Evolutionary conservation across 2,113 vertebrate genomes (phyloP).

Genomic region (Menidia beryllina): DNA sequence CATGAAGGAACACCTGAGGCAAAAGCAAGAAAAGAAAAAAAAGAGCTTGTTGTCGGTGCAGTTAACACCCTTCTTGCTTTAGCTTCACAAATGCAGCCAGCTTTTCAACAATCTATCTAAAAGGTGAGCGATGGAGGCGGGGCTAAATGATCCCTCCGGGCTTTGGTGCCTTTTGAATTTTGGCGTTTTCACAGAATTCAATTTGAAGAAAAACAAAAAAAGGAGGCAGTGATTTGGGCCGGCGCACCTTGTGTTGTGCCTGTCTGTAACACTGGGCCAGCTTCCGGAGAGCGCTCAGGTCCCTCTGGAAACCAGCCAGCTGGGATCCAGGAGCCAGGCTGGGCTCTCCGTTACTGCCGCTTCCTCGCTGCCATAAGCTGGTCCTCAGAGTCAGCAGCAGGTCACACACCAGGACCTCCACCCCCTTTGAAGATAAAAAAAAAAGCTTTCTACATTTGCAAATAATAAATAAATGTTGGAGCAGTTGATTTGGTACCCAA

Average conservation of each 20-base stretch:
- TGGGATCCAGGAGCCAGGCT: conserved; percentile 88
- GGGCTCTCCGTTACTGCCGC: conserved; percentile 87
- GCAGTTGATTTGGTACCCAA: too few species aligned
- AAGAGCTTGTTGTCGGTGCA: too few species aligned
- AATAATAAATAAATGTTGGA: neutral
- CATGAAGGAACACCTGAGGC: conserved; percentile 93
- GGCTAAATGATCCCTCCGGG: too few species aligned
- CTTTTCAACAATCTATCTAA: too few species aligned
- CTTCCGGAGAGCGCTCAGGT: conserved; percentile 92
- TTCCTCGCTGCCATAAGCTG: conserved; percentile 92
- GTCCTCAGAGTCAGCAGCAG: conserved; percentile 93
- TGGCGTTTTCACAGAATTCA: too few species aligned
- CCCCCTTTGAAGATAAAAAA: conserved; percentile 79
- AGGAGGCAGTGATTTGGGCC: neutral
- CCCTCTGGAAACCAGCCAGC: conserved; percentile 94
- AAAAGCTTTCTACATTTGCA: neutral
- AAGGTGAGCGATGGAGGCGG: too few species aligned
- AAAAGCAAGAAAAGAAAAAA: too few species aligned
- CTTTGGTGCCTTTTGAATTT: too few species aligned
- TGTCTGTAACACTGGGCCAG: conserved; percentile 91
- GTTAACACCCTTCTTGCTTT: too few species aligned
- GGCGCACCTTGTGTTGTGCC: conserved; percentile 92
- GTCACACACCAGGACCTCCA: conserved; percentile 94
- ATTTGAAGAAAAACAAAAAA: neutral
- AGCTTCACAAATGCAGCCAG: too few species aligned